phyloP scores from a whole-genome alignment of 2,797 vertebrate genomes.

The Hypotaenidia okinawae region DNA sequence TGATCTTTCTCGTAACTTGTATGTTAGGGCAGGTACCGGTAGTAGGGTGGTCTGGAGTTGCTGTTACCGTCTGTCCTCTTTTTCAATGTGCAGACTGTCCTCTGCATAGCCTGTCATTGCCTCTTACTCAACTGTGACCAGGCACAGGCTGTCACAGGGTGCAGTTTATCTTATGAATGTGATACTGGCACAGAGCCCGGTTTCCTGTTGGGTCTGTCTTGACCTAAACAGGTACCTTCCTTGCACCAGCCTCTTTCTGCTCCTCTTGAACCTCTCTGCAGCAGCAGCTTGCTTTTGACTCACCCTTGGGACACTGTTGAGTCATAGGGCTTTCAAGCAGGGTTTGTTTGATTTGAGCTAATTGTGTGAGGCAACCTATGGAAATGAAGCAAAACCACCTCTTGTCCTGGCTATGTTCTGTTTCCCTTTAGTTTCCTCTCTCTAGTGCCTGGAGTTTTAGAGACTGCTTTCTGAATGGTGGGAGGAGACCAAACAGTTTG shows the following conservation, averaged over 20 bases:
- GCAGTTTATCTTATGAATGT: not conserved
- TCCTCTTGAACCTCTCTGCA: not conserved
- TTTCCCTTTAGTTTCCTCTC: not conserved
- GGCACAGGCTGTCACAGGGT: rapidly evolving
- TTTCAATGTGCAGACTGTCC: too few species aligned
- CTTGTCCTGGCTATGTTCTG: not conserved
- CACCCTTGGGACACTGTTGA: not conserved
- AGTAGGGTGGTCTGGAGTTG: not conserved
- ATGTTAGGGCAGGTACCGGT: not conserved
- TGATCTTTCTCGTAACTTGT: too few species aligned
- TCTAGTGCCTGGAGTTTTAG: not conserved
- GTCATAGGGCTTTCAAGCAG: not conserved
- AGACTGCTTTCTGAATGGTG: not conserved
- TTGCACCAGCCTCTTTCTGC: not conserved
- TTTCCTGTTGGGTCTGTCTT: not conserved
- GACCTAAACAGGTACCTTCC: not conserved
- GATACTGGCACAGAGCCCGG: not conserved
- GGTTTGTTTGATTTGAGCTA: not conserved
- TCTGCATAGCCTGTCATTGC: not conserved
- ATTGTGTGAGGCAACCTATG: not conserved
- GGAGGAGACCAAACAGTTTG: not conserved
- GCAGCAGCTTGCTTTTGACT: not conserved
- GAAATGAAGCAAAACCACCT: not conserved
- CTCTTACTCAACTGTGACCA: not conserved
- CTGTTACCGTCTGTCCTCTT: not conserved